Percentiles rank a stretch among this genome's conserved stretches.
Evolutionary conservation across 1,140 invertebrate genomes (phyloP).

Genomic region (Drosophila bocqueti): DNA sequence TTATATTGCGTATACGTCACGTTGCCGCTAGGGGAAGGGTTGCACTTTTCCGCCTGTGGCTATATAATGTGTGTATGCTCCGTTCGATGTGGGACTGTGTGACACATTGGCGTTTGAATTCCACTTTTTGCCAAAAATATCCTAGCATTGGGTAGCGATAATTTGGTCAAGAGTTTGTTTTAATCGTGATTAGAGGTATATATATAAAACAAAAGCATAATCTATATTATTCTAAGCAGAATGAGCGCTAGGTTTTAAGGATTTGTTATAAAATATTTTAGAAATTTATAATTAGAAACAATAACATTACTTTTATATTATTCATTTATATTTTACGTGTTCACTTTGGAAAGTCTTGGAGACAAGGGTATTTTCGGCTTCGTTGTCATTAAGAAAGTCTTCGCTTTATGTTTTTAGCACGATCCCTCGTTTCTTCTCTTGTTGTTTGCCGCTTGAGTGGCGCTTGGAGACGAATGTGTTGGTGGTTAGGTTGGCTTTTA

Average conservation of each 20-base stretch:
- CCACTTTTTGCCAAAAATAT: slow-evolving; percentile 10
- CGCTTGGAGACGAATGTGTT: slow-evolving; percentile 38
- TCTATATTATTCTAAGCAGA: neutral
- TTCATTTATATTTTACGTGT: no score
- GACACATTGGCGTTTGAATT: slow-evolving; percentile 69
- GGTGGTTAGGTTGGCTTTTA: slow-evolving; percentile 11
- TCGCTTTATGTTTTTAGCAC: neutral
- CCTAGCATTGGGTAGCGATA: neutral
- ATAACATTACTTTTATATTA: no score
- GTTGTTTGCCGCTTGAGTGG: slow-evolving; percentile 53
- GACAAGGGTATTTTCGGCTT: neutral
- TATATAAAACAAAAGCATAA: no score
- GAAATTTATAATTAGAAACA: no score
- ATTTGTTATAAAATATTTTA: neutral
- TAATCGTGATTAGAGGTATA: neutral
- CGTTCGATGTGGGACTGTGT: slow-evolving; percentile 38
- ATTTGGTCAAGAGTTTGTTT: neutral
- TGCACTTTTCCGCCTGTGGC: slow-evolving; percentile 38
- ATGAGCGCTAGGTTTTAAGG: neutral
- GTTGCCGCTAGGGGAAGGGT: slow-evolving; percentile 66
- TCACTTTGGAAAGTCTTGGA: no score
- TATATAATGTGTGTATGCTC: neutral
- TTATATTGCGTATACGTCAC: slow-evolving; percentile 73
- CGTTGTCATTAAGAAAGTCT: neutral
- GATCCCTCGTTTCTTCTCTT: slow-evolving; percentile 18